Evolutionary conservation across 2,888 invertebrate genomes (phyloP).

Genomic region (Morpho achilles): DNA sequence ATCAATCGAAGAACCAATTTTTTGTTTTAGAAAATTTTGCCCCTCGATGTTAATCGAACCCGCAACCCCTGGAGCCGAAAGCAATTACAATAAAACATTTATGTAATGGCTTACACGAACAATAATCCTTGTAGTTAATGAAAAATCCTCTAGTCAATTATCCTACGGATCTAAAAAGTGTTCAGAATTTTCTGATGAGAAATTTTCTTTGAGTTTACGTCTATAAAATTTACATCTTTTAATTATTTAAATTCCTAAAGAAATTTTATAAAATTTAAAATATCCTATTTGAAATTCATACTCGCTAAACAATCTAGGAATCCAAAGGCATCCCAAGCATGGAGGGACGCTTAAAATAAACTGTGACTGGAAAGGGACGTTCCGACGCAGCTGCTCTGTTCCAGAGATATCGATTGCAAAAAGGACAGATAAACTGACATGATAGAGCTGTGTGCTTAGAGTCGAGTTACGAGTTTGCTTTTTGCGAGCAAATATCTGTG

Average conservation of each 20-base stretch:
- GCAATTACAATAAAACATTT: no score
- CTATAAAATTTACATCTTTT: neutral
- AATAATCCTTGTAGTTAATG: no score
- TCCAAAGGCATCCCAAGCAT: constrained; percentile 19
- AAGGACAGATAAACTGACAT: constrained; percentile 49
- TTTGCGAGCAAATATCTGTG: constrained; percentile 6
- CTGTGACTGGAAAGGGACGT: constrained; percentile 30
- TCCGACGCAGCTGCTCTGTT: constrained; percentile 60
- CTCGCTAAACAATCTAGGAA: constrained; percentile 6
- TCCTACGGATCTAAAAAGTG: no score
- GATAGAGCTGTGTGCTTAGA: constrained; percentile 38
- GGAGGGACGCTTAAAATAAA: constrained; percentile 25
- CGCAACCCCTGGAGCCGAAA: no score
- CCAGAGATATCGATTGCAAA: constrained; percentile 70
- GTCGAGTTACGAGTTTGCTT: constrained; percentile 27
- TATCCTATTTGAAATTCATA: no score
- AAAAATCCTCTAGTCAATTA: no score
- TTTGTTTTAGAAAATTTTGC: no score
- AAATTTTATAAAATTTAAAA: constrained; percentile 1
- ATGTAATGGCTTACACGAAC: no score
- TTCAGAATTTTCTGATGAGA: neutral
- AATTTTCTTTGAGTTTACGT: neutral
- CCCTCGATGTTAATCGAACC: no score
- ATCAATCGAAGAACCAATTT: no score
- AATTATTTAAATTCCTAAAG: no score